Percentiles rank a stretch among this genome's conserved stretches.
Evolutionary conservation across 2,113 vertebrate genomes (phyloP).

Genomic region (Agelaius tricolor): DNA sequence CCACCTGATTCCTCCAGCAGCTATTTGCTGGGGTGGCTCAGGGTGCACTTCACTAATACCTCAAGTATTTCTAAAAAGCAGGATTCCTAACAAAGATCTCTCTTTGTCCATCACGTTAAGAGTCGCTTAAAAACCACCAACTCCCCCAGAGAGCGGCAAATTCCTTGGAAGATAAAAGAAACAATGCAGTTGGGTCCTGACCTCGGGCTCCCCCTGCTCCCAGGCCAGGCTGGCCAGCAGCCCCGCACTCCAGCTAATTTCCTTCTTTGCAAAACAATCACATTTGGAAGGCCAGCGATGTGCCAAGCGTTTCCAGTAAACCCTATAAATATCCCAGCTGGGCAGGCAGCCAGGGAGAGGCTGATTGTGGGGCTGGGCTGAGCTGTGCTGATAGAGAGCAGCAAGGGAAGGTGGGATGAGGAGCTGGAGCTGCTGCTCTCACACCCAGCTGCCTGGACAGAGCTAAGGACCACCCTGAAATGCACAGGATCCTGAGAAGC

Average conservation of each 20-base stretch:
- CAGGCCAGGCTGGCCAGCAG: constrained; percentile 44
- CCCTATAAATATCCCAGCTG: constrained; percentile 60
- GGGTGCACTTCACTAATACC: not conserved
- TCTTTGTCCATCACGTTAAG: constrained; percentile 41
- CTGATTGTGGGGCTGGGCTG: constrained; percentile 34
- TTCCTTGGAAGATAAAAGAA: constrained; percentile 61
- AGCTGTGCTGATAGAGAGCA: constrained; percentile 27
- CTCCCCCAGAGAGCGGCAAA: constrained; percentile 7
- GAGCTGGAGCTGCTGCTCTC: not conserved
- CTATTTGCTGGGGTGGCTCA: constrained; percentile 34
- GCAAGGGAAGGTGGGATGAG: constrained; percentile 15
- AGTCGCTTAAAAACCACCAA: constrained; percentile 25
- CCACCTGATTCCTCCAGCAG: not conserved
- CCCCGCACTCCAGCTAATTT: constrained; percentile 44
- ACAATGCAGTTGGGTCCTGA: constrained; percentile 34
- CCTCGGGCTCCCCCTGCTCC: constrained; percentile 38
- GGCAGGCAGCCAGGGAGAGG: constrained; percentile 49
- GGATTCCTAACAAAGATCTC: constrained; percentile 36
- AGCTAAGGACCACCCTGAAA: not conserved
- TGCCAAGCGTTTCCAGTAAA: constrained; percentile 67
- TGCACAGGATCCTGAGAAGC: not conserved
- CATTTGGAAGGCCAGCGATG: not conserved
- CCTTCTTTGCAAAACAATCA: constrained; percentile 63
- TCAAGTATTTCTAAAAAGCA: constrained; percentile 11
- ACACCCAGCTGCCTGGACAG: not conserved